A percentile compares a stretch with the other conserved stretches of the same genome.
These are phyloP conservation scores for Tichodroma muraria DNA, from an alignment of 2,113 vertebrate genomes.

Conservation along the genomic window DNA sequence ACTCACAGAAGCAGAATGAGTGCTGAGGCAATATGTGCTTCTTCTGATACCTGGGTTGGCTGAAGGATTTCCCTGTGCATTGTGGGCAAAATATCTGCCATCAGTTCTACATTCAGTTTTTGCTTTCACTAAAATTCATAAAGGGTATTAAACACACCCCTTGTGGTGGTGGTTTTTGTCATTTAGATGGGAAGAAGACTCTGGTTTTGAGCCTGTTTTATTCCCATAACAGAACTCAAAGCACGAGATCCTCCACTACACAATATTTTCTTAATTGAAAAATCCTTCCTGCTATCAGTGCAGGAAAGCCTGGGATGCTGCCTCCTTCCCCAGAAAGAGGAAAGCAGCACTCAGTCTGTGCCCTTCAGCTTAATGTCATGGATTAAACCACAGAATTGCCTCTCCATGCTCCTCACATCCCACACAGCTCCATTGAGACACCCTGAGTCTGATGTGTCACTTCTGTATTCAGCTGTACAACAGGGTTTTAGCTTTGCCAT, in stretches of 20 bases:
- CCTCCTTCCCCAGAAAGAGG: background rate
- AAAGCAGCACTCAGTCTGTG: background rate
- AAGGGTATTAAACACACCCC: background rate
- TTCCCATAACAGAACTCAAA: background rate
- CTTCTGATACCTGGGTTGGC: background rate
- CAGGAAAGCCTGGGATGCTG: background rate
- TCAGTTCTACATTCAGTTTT: background rate
- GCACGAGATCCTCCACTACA: rapidly evolving
- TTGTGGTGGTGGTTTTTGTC: background rate
- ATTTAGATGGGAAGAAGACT: background rate
- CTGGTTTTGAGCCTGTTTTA: background rate
- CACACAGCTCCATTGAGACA: background rate
- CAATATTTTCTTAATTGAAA: background rate
- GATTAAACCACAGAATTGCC: background rate
- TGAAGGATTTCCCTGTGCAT: background rate
- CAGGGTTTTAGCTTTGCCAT: background rate
- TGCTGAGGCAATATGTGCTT: rapidly evolving
- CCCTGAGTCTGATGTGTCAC: background rate
- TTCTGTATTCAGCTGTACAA: background rate
- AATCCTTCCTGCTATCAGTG: background rate
- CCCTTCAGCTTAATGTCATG: background rate
- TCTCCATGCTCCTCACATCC: rapidly evolving
- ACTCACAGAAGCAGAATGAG: background rate
- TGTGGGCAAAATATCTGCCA: background rate
- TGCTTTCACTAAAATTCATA: background rate